Evolutionary conservation across 2,797 vertebrate species (phyloP).

Genomic region (Dendrocincla fuliginosa): DNA sequence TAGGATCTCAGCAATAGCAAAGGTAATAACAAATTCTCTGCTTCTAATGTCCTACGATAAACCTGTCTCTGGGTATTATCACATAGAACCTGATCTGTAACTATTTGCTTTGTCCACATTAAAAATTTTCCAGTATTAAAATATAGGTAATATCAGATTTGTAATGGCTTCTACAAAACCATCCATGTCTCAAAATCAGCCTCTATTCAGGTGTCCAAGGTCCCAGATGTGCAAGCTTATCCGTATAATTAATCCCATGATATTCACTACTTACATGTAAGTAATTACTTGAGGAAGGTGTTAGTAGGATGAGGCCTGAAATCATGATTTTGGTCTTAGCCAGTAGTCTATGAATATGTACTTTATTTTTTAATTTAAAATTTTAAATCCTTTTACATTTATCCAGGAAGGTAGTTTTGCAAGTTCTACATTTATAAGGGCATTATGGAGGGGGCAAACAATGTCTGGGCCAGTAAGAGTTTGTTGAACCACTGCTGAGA

Average conservation of each 20-base stretch:
- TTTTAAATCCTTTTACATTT: neutral
- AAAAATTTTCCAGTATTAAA: neutral
- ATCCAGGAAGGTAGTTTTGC: neutral
- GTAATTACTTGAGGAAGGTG: neutral
- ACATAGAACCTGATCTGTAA: neutral
- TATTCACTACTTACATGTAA: neutral
- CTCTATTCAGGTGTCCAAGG: neutral
- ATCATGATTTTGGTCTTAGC: neutral
- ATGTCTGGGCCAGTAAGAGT: neutral
- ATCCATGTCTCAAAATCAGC: neutral
- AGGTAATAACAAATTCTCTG: neutral
- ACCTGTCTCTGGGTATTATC: neutral
- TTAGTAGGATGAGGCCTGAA: neutral
- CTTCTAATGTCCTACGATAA: neutral
- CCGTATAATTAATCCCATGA: neutral
- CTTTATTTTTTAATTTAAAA: neutral
- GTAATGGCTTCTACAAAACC: neutral
- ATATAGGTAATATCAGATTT: neutral
- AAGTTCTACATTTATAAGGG: neutral
- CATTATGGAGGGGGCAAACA: neutral
- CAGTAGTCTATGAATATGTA: neutral
- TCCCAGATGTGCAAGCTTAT: neutral
- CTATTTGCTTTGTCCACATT: neutral
- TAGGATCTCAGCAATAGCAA: neutral
- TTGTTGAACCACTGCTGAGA: conserved; percentile 35